Evolutionary conservation across 2,113 vertebrate species (phyloP).

Genomic region (Malaclemys terrapin): DNA sequence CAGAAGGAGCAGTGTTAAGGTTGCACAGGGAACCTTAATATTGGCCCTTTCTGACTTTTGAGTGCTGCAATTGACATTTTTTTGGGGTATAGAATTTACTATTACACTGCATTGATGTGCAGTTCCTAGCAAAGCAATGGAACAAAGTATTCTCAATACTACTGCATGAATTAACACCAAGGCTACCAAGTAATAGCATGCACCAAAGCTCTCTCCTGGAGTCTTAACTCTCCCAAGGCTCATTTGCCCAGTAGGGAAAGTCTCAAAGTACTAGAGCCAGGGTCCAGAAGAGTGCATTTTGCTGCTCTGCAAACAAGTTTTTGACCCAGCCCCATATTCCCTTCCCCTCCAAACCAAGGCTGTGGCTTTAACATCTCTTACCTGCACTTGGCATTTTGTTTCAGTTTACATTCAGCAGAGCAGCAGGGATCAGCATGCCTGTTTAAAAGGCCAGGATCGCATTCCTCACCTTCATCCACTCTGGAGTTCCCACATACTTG

Average conservation of each 20-base stretch:
- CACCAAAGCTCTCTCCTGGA: not conserved
- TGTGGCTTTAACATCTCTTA: conserved; percentile 49
- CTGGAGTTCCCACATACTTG: conserved; percentile 97
- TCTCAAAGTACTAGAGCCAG: not conserved
- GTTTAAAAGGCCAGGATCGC: conserved; percentile 93
- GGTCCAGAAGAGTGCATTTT: not conserved
- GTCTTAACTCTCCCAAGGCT: not conserved
- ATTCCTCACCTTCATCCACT: conserved; percentile 95
- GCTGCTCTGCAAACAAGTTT: not conserved
- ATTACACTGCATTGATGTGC: not conserved
- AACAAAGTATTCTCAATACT: not conserved
- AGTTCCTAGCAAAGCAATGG: not conserved
- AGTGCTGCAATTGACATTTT: not conserved
- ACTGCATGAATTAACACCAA: not conserved
- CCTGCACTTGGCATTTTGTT: conserved; percentile 87
- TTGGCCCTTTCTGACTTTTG: not conserved
- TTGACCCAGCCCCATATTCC: not conserved
- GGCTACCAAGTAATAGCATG: not conserved
- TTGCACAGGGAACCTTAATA: not conserved
- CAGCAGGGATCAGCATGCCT: conserved; percentile 91
- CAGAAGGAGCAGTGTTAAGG: not conserved
- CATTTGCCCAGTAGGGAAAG: not conserved
- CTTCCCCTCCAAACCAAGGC: rapidly evolving
- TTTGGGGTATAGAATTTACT: not conserved
- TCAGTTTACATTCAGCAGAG: conserved; percentile 87